A percentile compares a stretch with the other conserved stretches of the same genome.
These are phyloP conservation scores for Musca vetustissima DNA, from an alignment of 1,140 invertebrate genomes.

Conservation along the genomic window DNA sequence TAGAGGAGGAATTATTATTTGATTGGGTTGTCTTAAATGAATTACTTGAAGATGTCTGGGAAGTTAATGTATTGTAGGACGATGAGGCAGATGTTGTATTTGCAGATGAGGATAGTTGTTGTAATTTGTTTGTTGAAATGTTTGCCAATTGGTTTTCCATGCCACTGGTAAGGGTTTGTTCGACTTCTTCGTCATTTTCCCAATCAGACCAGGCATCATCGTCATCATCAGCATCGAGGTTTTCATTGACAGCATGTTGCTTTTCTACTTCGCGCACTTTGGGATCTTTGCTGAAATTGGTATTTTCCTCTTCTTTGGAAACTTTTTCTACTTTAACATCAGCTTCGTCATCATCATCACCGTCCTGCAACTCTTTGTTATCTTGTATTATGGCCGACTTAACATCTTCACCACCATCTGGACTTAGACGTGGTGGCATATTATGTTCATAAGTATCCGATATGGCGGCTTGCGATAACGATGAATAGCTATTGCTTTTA, in stretches of 20 bases:
- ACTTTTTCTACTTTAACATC: background rate
- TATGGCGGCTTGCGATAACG: conserved; percentile 28
- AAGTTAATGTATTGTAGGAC: conserved; percentile 8
- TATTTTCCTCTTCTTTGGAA: background rate
- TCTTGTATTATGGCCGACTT: conserved; percentile 57
- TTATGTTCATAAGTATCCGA: conserved; percentile 36
- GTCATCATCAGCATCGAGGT: conserved; percentile 37
- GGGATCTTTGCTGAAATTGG: background rate
- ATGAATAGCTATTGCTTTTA: conserved; percentile 30
- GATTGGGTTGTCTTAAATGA: conserved; percentile 29
- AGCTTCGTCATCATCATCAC: conserved; percentile 23
- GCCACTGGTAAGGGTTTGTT: conserved; percentile 26
- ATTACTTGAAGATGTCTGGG: conserved; percentile 13
- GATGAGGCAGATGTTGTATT: conserved; percentile 13
- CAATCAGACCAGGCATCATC: conserved; percentile 75
- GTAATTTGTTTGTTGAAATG: background rate
- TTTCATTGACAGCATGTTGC: too few relatives aligned
- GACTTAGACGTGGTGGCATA: conserved; percentile 73
- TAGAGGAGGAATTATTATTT: conserved; percentile 20
- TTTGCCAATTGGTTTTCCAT: conserved; percentile 7
- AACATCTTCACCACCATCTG: conserved; percentile 78
- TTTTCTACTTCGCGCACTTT: conserved; percentile 28
- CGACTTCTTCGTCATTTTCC: conserved; percentile 62
- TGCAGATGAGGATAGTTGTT: background rate
- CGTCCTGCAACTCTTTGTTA: conserved; percentile 18